Base-by-base conservation (phyloP, 2,888 invertebrate species). In the Dolomedes plantarius region DNA sequence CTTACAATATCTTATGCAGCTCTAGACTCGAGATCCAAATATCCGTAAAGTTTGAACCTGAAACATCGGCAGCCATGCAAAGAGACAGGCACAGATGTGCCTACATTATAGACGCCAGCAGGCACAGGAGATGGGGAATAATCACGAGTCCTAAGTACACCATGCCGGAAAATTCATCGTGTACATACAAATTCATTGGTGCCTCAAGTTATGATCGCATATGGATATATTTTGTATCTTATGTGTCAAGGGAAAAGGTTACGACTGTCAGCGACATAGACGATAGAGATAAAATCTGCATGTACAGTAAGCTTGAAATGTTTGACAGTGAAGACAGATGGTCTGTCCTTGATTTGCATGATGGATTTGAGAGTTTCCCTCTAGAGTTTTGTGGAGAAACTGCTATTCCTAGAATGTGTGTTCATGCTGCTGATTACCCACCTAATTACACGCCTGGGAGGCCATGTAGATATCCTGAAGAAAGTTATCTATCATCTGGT, bases 191-290 rank as follows among this genome's bases (percentile, higher is more conserved):
- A 90, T 95, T 96, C 90, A 93, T 93, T 91, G 93, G 93, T 90
- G 89, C 89, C 68, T 86, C 87, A 27, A 88, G 88, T 79, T 76
- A 78, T 50, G 87, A 87, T 71, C 69, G 88, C 6, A 94, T 97
- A 79, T 97, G 97, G 97, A 93, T 96, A 89, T 96, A 95, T 91
- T 96, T 96, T 91, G 94, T 95, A 88, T 96, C 96, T 89, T 96
- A 95, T 92, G 95, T 95, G 89, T 95, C 96, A 90, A 94, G 95
- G 90, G 72, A 68, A 46, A 74, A 46, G 9, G 29, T 67, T 1
- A 95, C 56, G 9, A 78, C 81, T 19, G 75, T 73, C 0, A 85
- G 69, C 71, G 50, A 62, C 7, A 31, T 19, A 13, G 81, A 80
- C 7, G 87, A 88, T 56, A 75, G 82, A 31, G 83, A 85, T 31